Evolutionary conservation across 1,140 invertebrate species (phyloP), one percentile per base, ranked within the genome.

Genomic region (Drosophila setifemur): DNA sequence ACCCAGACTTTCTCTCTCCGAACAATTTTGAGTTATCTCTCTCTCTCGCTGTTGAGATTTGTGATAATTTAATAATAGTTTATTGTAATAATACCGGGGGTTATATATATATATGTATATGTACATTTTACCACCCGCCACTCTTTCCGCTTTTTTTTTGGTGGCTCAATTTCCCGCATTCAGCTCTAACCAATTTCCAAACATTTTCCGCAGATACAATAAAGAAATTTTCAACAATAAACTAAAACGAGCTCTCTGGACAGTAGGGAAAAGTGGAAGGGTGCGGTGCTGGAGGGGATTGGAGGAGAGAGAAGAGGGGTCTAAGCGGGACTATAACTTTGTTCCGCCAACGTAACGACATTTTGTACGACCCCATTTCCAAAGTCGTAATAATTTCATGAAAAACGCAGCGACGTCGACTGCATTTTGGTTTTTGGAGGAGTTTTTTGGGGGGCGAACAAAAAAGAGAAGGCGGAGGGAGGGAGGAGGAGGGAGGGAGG

Each of bases 321-420:
- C n/a, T 37, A 16, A 37, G 33, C 23, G 29, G 45, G 39, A 37
- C 37, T 39, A 52, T 35, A 63, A 45, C 31, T 55, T 53, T 66
- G 54, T 72, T 61, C 53, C 57, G 71, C 49, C 52, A 64, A 68
- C 67, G 71, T 85, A 85, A 85, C 74, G 79, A 86, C 70, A 85
- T 83, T 85, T 83, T 69, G 78, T 85, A 85, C 74, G 74, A 83
- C 73, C 75, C 71, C 71, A 85, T 75, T 86, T 79, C 57, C 60
- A 79, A 86, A 85, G 71, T 86, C 81, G 79, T 85, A 85, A 85
- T 85, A 86, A 86, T 85, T 85, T 85, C 81, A 85, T 86, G 55
- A 86, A 75, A 86, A 85, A 86, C 81, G 75, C 81, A 79, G 78
- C 79, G 26, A 71, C 50, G 58, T 26, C 57, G 58, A 40, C 77